phyloP scores from a whole-genome alignment of 2,888 invertebrate genomes.

The Bruchidius siliquastri region DNA sequence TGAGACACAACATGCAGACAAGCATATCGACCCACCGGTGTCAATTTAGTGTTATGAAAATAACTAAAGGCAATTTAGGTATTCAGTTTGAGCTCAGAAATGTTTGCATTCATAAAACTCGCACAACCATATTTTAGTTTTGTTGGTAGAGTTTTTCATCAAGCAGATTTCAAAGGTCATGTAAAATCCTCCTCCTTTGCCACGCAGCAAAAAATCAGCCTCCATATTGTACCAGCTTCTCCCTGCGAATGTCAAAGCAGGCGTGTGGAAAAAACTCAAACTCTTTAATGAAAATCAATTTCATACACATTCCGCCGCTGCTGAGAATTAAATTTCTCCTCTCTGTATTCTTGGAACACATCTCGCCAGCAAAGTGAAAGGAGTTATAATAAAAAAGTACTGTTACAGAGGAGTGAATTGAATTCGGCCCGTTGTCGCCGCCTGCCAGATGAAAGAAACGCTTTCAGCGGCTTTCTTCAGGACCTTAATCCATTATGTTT shows the following conservation, averaged over 20 bases:
- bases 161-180: too few species aligned
- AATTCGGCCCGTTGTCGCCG: slow-evolving; percentile 21
- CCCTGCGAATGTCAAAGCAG: background rate
- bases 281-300: background rate
- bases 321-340: background rate
- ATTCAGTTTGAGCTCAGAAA: too few species aligned
- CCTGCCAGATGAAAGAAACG: slow-evolving; percentile 27
- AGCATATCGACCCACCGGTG: too few species aligned
- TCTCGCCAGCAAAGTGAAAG: slow-evolving; percentile 3
- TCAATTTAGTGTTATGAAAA: too few species aligned
- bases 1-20: too few species aligned
- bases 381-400: slow-evolving; percentile 22
- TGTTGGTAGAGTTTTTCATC: too few species aligned
- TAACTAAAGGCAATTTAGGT: too few species aligned
- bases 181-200: background rate
- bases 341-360: slow-evolving; percentile 14
- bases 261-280: background rate
- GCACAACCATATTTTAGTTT: too few species aligned
- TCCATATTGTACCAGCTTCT: background rate
- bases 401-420: slow-evolving; percentile 28
- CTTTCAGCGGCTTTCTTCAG: slow-evolving; percentile 30
- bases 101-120: too few species aligned
- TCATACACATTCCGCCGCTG: background rate
- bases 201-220: background rate
- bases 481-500: slow-evolving; percentile 34